phyloP scores from a whole-genome alignment of 2,888 invertebrate species.

The Lathronympha strigana region DNA sequence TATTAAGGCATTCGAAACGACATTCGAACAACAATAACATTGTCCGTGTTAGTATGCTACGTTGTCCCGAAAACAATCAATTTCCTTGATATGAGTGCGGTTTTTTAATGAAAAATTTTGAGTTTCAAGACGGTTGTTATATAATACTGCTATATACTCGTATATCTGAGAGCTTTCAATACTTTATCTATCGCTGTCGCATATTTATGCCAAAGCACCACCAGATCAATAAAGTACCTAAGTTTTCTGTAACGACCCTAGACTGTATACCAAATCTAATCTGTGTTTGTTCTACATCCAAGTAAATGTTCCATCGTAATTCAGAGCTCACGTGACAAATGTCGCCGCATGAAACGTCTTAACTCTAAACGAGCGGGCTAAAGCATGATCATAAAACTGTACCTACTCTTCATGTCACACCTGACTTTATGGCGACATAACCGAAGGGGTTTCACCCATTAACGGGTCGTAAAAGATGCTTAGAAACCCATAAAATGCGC shows the following conservation, averaged over 20 bases:
- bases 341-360: conserved; percentile 53
- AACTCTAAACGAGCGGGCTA: conserved; percentile 51
- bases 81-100: too few relatives aligned
- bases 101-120: too few relatives aligned
- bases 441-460: conserved; percentile 60
- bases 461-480: conserved; percentile 59
- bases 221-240: too few relatives aligned
- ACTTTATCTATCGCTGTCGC: too few relatives aligned
- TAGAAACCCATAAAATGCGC: conserved; percentile 45
- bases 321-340: conserved; percentile 51
- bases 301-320: conserved; percentile 19
- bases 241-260: neutral
- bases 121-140: too few relatives aligned
- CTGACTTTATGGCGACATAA: conserved; percentile 61
- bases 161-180: too few relatives aligned
- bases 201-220: too few relatives aligned
- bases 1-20: too few relatives aligned
- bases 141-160: too few relatives aligned
- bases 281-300: conserved; percentile 10
- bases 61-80: too few relatives aligned
- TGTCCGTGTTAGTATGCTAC: too few relatives aligned
- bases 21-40: too few relatives aligned
- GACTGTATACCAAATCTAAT: neutral
- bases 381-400: conserved; percentile 62
- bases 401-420: conserved; percentile 59